These are phyloP conservation scores for Enteromius anoplus DNA, from an alignment of 2,797 vertebrate genomes.

Conservation along the genomic window DNA sequence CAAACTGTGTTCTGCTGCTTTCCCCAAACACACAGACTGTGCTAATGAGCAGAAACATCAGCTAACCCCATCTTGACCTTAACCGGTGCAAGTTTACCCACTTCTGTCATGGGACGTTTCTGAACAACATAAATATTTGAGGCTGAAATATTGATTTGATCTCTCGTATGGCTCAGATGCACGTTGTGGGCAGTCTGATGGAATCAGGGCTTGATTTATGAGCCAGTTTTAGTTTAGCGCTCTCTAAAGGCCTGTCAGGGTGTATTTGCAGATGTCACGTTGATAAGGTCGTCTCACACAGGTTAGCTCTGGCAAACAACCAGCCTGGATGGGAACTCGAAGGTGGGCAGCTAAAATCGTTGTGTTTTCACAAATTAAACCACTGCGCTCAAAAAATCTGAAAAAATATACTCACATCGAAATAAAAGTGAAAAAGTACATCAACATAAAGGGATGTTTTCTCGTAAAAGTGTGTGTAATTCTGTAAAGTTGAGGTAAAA, in stretches of 20 bases:
- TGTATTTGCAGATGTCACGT: constrained; percentile 70
- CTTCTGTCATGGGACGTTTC: constrained; percentile 1
- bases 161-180: constrained; percentile 59
- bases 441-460: neutral
- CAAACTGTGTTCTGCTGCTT: constrained; percentile 32
- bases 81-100: neutral
- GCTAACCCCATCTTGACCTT: neutral
- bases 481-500: neutral
- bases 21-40: neutral
- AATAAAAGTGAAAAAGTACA: neutral
- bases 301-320: constrained; percentile 19
- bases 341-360: neutral
- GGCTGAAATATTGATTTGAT: constrained; percentile 72
- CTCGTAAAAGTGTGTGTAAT: neutral
- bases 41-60: neutral
- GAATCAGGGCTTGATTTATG: constrained; percentile 68
- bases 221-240: constrained; percentile 66
- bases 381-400: neutral
- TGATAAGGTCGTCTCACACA: constrained; percentile 72
- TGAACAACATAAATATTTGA: constrained; percentile 65
- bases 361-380: neutral
- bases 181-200: constrained; percentile 66
- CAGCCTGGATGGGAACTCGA: neutral
- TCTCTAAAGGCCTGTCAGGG: constrained; percentile 77
- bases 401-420: neutral